Conservation (phyloP, 2,113 vertebrate species). For the Callorhinus ursinus region DNA sequence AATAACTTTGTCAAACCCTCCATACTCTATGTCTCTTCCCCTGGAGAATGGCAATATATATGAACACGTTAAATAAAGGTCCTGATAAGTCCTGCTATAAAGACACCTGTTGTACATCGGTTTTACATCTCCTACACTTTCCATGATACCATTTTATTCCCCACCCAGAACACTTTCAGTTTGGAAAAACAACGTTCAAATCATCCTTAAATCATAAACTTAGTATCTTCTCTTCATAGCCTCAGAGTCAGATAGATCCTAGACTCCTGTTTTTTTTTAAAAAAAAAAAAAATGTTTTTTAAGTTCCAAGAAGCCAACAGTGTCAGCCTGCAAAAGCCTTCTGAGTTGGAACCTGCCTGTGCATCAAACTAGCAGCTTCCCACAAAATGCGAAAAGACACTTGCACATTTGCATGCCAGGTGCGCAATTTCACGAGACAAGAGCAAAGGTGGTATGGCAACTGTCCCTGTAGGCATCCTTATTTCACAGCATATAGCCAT, state of each 20-base stretch:
- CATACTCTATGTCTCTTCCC: background rate
- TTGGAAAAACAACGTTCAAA: conserved; percentile 20
- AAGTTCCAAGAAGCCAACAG: background rate
- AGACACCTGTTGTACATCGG: background rate
- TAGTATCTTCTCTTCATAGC: background rate
- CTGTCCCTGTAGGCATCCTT: background rate
- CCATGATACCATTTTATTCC: background rate
- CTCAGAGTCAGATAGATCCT: conserved; percentile 19
- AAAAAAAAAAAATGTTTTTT: background rate
- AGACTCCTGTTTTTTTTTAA: background rate
- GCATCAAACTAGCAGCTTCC: background rate
- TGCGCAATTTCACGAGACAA: background rate
- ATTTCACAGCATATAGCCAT: background rate
- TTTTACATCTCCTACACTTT: background rate
- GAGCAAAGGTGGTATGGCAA: background rate
- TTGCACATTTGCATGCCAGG: background rate
- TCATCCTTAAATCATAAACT: conserved; percentile 31
- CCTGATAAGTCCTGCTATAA: background rate
- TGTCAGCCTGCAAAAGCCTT: background rate
- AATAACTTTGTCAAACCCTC: background rate
- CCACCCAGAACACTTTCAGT: background rate
- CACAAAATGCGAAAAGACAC: background rate
- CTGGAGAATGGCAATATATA: background rate
- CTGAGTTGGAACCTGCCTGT: background rate
- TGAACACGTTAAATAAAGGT: background rate